A percentile compares a stretch with the other conserved stretches of the same genome.
Evolutionary conservation across 2,888 invertebrate species (phyloP).

Genomic region (Drosophila antonietae): DNA sequence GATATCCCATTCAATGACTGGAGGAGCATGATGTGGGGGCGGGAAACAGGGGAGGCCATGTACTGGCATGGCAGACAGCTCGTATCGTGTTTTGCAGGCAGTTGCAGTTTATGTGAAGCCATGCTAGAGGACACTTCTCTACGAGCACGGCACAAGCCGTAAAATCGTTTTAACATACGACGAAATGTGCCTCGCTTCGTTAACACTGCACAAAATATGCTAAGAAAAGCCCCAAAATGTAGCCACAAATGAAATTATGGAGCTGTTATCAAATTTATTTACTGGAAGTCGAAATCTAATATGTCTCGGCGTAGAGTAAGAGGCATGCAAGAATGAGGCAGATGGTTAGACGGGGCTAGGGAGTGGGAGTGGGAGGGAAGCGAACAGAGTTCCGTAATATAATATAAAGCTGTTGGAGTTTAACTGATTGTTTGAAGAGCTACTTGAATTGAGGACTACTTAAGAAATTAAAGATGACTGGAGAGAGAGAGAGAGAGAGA

Average conservation of each 20-base stretch:
- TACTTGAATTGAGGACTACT: not conserved
- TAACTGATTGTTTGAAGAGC: not conserved
- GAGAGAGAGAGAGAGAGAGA: not conserved
- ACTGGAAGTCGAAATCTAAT: conserved; percentile 8
- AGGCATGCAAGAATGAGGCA: not conserved
- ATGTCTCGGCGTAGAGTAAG: not conserved
- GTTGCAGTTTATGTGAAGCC: conserved; percentile 66
- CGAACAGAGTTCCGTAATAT: not conserved
- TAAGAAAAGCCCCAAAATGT: conserved; percentile 10
- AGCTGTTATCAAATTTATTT: conserved; percentile 17
- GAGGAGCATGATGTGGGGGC: not conserved
- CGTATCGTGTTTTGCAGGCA: conserved; percentile 53
- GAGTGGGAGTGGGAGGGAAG: not conserved
- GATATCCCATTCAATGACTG: conserved; percentile 34
- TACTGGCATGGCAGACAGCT: conserved; percentile 15
- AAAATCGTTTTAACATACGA: conserved; percentile 45
- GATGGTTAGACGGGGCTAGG: no score
- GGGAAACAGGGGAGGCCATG: not conserved
- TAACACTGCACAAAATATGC: conserved; percentile 29
- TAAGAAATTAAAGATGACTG: not conserved
- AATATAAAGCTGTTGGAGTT: not conserved
- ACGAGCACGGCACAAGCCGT: conserved; percentile 27
- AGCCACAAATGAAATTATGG: conserved; percentile 10
- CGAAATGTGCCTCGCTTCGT: conserved; percentile 22
- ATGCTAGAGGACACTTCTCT: conserved; percentile 54